A percentile compares a stretch with the other conserved stretches of the same genome.
Evolutionary conservation across 2,888 invertebrate genomes (phyloP).

Genomic region (Unio delphinus): DNA sequence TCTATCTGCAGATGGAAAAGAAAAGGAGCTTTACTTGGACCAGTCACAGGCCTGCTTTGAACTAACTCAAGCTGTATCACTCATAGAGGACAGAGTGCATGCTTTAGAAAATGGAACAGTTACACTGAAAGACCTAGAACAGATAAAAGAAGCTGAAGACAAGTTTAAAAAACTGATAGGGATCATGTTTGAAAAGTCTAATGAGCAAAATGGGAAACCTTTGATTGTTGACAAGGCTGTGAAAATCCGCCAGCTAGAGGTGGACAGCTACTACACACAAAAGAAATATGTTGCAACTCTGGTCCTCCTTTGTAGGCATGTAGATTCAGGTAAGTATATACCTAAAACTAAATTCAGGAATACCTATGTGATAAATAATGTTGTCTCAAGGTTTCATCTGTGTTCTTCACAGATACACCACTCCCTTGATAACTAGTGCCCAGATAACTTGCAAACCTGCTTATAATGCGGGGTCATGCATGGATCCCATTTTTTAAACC

Average conservation of each 20-base stretch:
- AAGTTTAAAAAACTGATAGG: conserved; percentile 6
- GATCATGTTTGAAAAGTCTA: background rate
- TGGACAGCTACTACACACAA: background rate
- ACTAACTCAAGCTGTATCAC: conserved; percentile 5
- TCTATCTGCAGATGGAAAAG: too few species aligned
- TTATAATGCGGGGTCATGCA: too few species aligned
- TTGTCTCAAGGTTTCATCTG: too few species aligned
- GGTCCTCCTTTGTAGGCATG: conserved; percentile 2
- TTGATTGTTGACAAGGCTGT: background rate
- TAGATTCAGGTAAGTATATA: background rate
- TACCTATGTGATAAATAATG: too few species aligned
- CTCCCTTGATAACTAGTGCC: too few species aligned
- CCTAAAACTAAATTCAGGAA: too few species aligned
- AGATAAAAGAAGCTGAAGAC: conserved; percentile 7
- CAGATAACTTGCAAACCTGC: too few species aligned
- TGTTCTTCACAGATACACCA: too few species aligned
- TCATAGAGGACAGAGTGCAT: conserved; percentile 3
- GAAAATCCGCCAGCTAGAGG: conserved; percentile 1
- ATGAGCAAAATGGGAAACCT: background rate
- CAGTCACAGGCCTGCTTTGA: background rate
- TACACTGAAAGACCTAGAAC: conserved; percentile 9
- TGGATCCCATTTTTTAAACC: too few species aligned
- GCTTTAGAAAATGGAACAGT: conserved; percentile 9
- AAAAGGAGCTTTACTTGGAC: too few species aligned
- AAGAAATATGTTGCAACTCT: background rate